Evolutionary conservation across 1,140 invertebrate species (phyloP), one percentile per base, ranked within the genome.

Genomic region (Cydia strobilella): DNA sequence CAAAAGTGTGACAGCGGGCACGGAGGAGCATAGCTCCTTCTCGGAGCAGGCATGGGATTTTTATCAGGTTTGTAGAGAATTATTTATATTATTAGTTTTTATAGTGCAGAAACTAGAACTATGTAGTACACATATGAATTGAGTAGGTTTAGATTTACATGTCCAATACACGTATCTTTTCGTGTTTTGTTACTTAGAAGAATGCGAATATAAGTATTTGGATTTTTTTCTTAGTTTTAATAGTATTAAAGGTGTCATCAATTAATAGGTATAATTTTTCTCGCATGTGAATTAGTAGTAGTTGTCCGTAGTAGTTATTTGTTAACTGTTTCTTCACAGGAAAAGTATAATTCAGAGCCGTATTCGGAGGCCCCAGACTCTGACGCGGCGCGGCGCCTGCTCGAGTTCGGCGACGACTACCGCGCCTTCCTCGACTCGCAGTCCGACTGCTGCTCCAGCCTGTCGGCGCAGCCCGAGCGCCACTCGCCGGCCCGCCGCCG

Each of bases 391-490:
- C 94, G 96, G 66, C 95, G 95, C 78, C 92, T 98, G 13, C 89
- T 98, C 73, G 97, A 98, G 84, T 98, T 98, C 89, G 97, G 97
- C 39, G 97, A 98, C 89, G 97, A 98, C 93, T 98, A 98, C 90
- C 94, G 97, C 85, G 96, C 96, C 81, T 97, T 96, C 88, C 94
- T 98, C 23, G 97, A 98, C 89, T 97, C 96, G 79, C 96, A 97
- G 86, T 97, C 97, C 0, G 97, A 97, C 85, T 96, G 96, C 86
- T 96, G 96, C 78, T 96, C 96, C 69, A 96, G 96, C 76, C 94
- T 97, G 79, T 96, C 96, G 39, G 95, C 95, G 76, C 93, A 93
- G 79, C 95, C 95, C 74, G 94, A 95, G 82, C 90, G 94, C 78
- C 94, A 95, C 80, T 94, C 95, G 25, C 85, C 82, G 72, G 81